These are phyloP conservation scores for Drosophila pachea DNA, from an alignment of 1,140 invertebrate species.

Conservation along the genomic window DNA sequence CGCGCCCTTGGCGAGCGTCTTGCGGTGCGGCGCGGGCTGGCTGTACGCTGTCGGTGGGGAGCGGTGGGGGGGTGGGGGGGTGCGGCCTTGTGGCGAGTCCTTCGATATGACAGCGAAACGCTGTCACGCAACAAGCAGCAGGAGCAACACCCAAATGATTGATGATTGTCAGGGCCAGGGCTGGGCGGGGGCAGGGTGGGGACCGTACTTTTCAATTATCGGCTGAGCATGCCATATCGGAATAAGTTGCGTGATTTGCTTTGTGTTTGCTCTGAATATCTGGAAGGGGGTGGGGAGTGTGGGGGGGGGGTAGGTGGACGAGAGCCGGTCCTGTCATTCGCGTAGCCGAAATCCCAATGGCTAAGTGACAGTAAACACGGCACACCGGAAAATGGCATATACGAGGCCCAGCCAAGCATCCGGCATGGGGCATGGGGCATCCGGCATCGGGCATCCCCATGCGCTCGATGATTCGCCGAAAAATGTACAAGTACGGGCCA, in stretches of 20 bases:
- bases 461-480: conserved; percentile 58
- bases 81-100: conserved; percentile 18
- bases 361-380: conserved; percentile 60
- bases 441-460: background rate
- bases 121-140: conserved; percentile 28
- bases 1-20: conserved; percentile 23
- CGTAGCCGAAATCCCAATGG: conserved; percentile 36
- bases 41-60: no score
- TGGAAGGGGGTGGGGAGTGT: conserved; percentile 43
- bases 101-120: conserved; percentile 13
- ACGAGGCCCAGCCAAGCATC: no score
- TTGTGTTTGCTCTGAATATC: conserved; percentile 50
- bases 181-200: conserved; percentile 5
- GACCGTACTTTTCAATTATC: conserved; percentile 59
- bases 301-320: conserved; percentile 40
- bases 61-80: background rate
- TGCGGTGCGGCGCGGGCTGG: conserved; percentile 7
- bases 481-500: conserved; percentile 8
- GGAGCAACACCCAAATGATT: conserved; percentile 62
- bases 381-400: background rate
- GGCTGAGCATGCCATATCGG: conserved; percentile 45
- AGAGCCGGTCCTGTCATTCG: conserved; percentile 46
- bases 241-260: conserved; percentile 60
- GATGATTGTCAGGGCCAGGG: conserved; percentile 57
- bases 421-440: no score